Evolutionary conservation across 2,113 vertebrate species (phyloP), one percentile per base, ranked within the genome.

Genomic region (Odocoileus virginianus): DNA sequence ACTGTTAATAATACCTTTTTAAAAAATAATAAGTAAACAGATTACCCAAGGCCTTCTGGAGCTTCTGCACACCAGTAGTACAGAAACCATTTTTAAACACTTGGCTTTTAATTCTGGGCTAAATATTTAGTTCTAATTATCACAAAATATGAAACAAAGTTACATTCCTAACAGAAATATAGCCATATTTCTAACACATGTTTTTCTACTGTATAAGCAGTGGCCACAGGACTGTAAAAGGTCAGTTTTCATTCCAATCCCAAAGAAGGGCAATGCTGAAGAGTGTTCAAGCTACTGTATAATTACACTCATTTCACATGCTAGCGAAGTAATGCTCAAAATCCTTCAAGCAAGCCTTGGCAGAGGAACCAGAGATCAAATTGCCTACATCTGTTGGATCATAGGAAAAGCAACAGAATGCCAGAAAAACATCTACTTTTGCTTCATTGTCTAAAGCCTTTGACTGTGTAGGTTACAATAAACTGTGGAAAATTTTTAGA

Each of bases 31-130:
- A 92, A 92, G 25, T 67, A 6, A 15, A 82, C 47, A 16, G 2
- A n/a, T 79, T 96, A 96, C 58, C 50, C 83, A 97, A 96, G 54
- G 60, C 47, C 43, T 94, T 96, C 47, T 92, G 57, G n/a, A 87
- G 55, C 16, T 96, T 94, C 84, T 95, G 45, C 19, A 81, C 36
- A 50, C 6, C 33, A 58, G 28, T 25, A 64, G 36, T 58, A 45
- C 2, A 89, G 52, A 95, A 95, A 79, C 7, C 27, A 54, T 47
- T 27, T 76, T 40, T 15, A 58, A 86, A 84, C 47, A 86, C 45
- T 61, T 61, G 52, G 52, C 28, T 96, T 79, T 86, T 85, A 95
- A 84, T 87, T 79, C 19, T 94, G 60, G 40, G 67, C 61, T 91
- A 89, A 81, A 86, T 58, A 84, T n/a, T 83, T 76, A 94, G 58